Evolutionary conservation across 2,888 invertebrate genomes (phyloP), one percentile per base, ranked within the genome.

Genomic region (Melipona beecheii): DNA sequence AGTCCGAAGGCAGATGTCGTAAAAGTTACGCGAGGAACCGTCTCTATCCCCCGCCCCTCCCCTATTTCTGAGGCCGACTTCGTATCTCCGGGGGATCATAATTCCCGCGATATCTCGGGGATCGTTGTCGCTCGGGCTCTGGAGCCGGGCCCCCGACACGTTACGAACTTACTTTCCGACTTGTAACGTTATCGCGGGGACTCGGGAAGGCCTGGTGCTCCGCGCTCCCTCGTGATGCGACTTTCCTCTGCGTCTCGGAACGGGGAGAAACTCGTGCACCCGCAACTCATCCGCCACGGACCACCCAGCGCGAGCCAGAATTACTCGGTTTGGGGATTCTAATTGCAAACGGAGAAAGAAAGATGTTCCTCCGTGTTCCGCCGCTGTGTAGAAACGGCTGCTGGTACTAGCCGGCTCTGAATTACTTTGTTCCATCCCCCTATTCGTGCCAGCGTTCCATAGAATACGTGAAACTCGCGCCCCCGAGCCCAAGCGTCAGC

Each of bases 41-140:
- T 86, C 82, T 82, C 83, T 86, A 85, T 82, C 81, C 62, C 80
- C 74, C n/a, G n/a, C n/a, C n/a, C n/a, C n/a, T n/a, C 81, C 84
- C 69, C 81, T 75, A 64, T 84, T 86, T 86, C 89, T 68, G 84
- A 84, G 83, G 86, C 81, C 87, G 87, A 69, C 81, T 78, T 9
- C 86, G 76, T 89, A 89, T 89, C 89, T 89, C 89, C 78, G 71
- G 89, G 85, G 89, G 84, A 89, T 89, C 89, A 88, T 89, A 89
- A 89, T 89, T 89, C 83, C 85, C 81, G 86, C 84, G 84, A 85
- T 89, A 89, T 89, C 89, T 84, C 72, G 84, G 84, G 56, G 64
- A 89, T 89, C 89, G 85, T 86, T 86, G 87, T 87, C 87, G 87
- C 87, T 83, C 77, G 81, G 49, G 52, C 50, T 43, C 36, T 70